phyloP scores from a whole-genome alignment of 2,797 vertebrate species.

The Tiaroga cobitis region DNA sequence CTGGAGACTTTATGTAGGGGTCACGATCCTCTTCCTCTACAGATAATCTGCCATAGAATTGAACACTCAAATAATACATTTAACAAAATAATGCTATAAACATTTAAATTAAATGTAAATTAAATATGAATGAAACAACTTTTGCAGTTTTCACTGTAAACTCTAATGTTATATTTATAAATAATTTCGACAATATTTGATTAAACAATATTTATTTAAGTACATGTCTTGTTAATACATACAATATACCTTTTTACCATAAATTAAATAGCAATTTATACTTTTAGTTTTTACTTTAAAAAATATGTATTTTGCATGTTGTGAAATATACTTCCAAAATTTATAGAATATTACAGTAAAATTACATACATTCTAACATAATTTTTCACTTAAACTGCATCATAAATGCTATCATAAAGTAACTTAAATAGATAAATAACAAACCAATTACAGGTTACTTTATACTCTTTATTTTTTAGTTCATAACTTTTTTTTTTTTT shows the following conservation, averaged over 20 bases:
- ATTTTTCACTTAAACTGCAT: not conserved
- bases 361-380: not conserved
- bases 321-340: not conserved
- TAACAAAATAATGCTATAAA: not conserved
- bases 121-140: not conserved
- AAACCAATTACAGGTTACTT: not conserved
- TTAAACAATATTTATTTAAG: not conserved
- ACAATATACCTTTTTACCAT: not conserved
- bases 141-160: not conserved
- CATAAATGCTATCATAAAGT: not conserved
- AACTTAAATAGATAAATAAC: not conserved
- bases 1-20: constrained; percentile 47
- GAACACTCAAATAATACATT: not conserved
- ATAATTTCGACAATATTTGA: not conserved
- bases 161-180: not conserved
- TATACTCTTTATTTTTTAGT: no score
- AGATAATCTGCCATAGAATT: not conserved
- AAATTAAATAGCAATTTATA: not conserved
- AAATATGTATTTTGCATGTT: not conserved
- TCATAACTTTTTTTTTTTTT: no score
- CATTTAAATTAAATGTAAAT: not conserved
- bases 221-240: not conserved
- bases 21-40: constrained; percentile 35
- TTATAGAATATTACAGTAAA: not conserved
- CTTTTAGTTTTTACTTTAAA: not conserved